Base-by-base conservation (phyloP, 1,140 invertebrate species). In the Euglossa dilemma region DNA sequence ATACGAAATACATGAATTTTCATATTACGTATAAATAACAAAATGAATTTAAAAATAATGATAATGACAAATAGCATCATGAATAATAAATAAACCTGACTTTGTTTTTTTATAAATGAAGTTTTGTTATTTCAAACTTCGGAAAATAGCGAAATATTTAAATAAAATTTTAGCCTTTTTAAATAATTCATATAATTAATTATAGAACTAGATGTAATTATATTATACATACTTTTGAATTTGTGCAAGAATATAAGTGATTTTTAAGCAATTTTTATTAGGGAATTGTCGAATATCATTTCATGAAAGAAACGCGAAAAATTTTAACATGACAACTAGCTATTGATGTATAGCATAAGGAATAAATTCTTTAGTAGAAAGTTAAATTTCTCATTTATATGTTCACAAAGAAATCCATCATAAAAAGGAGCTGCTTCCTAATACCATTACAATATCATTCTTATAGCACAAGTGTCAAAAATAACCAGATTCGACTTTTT, bases 401-500 rank as follows among this genome's bases (percentile, higher is more conserved):
- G 72, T 81, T 14, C 57, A 56, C 9, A 69, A 74, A 56, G n/a
- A 43, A 56, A 52, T 57, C 20, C 64, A 45, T 56, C 16, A 45
- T 67, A 59, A 67, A 12, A 73, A 67, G 14, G 45, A 73, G 71
- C 9, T 59, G 25, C 54, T 72, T 76, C 74, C 80, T n/a, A 54
- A 70, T 57, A 59, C 43, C 76, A 36, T 36, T 36, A 36, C 36
- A 36, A 36, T 74, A 16, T 64, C 0, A 16, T 43, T 6, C 50
- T 36, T 52, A 3, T 14, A 56, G 61, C 12, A 5, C 23, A 18
- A 36, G 12, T 52, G 23, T 11, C 11, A 59, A 59, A 50, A 76
- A 76, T 82, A 76, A 82, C 50, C n/a, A 47, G 20, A 43, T n/a
- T 47, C 52, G 76, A 67, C 80, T 64, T 86, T 86, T 86, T 82